Evolutionary conservation across 2,888 invertebrate species (phyloP), one percentile per base, ranked within the genome.

Genomic region (Aleiodes alternator): DNA sequence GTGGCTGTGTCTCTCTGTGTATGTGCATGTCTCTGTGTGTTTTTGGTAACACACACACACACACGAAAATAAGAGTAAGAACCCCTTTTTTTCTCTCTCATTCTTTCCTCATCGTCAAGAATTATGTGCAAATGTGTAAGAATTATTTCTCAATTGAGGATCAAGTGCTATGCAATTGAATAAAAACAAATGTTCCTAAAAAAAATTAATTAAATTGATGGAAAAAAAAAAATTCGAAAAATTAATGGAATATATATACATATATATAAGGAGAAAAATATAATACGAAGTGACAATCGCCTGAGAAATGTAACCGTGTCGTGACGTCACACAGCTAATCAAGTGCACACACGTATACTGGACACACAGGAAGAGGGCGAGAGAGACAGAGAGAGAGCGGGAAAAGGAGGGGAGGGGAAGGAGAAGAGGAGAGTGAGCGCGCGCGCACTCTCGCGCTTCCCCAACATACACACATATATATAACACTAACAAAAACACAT

Each of bases 301-400:
- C 48, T 31, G 78, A 84, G 84, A 84, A 84, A 87, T 87, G 86
- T 87, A 87, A 87, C 84, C 86, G 86, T 85, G 84, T 81, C 83
- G 87, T 88, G 87, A 88, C 87, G 87, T 88, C 87, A 88, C 85
- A 82, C 83, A 81, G 84, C 85, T 88, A 88, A 87, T 88, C 87
- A 85, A 87, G 86, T 87, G 85, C 85, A 85, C 86, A 85, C 85
- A 85, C 85, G 81, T 81, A 84, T 81, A 81, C 80, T 50, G 57
- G 38, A 48, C 71, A 74, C 56, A 38, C 64, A 66, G 23, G 69
- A 77, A 69, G 50, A 50, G 74, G 57, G 23, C 66, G 73, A 43
- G 43, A 43, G 43, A 43, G 43, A 43, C 43, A 6, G 6, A 43
- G 43, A 43, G 9, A 79, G 23, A 76, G 72, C 43, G 70, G 68